Evolutionary conservation across 2,888 invertebrate genomes (phyloP), one percentile per base, ranked within the genome.

Genomic region (Cepaea hortensis): DNA sequence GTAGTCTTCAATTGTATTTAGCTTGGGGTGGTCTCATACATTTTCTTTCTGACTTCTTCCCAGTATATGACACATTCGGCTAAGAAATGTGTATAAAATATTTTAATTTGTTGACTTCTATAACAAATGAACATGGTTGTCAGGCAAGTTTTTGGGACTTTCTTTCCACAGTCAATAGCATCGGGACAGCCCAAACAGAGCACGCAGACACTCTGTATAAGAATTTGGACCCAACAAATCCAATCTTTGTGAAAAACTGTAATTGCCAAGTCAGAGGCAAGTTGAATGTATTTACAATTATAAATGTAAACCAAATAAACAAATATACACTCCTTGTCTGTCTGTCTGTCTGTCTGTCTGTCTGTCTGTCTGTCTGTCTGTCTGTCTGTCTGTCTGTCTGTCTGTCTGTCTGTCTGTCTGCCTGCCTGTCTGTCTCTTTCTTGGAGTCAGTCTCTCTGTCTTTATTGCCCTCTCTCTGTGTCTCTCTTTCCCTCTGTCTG

Each of bases 241-340:
- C 91, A 68, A 86, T 88, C 9, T 91, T 93, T 87, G 90, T 93
- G 15, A 89, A 90, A 90, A 55, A 90, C 90, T 3, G 89, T 93
- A 20, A 90, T 91, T 6, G 84, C 88, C n/a, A 90, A 91, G 65
- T 91, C 91, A 35, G 93, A 92, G 91, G 92, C 91, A 90, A 87
- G 88, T 35, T 23, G 20, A 48, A 46, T 20, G 15, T n/a, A n/a
- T 23, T 72, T 50, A 48, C 72, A n/a, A 55, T 82, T 72, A 7
- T 46, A 35, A 13, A 0, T 55, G 55, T 55, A 6, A 55, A 55
- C 3, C 1, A 55, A 55, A 11, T 11, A 55, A 55, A 55, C 55
- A 55, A 11, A 55, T 55, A 9, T 9, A 55, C 55, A 55, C 3
- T 55, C 7, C 11, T 55, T 23, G 3, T 80, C 3, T 80, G 3